Base-by-base conservation (phyloP, 1,140 invertebrate genomes). In the Camponotus pennsylvanicus region DNA sequence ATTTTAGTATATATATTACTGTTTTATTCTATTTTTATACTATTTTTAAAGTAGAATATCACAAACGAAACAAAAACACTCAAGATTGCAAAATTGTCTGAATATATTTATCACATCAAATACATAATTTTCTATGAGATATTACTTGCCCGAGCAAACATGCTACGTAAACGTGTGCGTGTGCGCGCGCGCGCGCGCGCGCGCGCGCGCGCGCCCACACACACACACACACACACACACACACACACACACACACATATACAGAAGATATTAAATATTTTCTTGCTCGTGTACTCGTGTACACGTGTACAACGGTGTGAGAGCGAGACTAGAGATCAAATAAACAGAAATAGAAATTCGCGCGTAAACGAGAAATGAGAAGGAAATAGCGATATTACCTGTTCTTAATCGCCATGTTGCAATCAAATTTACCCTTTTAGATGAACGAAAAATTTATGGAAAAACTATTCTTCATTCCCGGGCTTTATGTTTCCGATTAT, bases 351-450 rank as follows among this genome's bases (percentile, higher is more conserved):
- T 32, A 2, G 27, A 27, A 69, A 21, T 4, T 8, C 27, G 5
- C 7, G 27, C n/a, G n/a, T 5, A 57, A 69, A 73, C n/a, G 9
- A 59, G 8, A 13, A 34, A 66, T 18, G 32, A 34, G 15, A 40
- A 71, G 49, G 27, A 66, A 1, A 75, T 45, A 21, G 1, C 42
- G 27, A 21, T 45, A 42, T 32, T 88, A 90, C 88, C 89, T 85
- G 77, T 49, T 42, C 45, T 27, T 34, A 76, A 67, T 91, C 87
- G 91, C 91, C 91, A 92, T 92, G 83, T 92, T 91, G 86, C 42
- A 52, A n/a, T 45, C 71, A 34, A 49, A 91, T 91, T 21, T 80
- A 52, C 42, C 40, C 57, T 78, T 32, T 40, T 32, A 66, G 32
- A 63, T 13, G 52, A 64, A 80, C 70, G 55, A 27, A 27, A 59